These are phyloP conservation scores for Limnephilus rhombicus DNA, from an alignment of 2,888 invertebrate genomes.

Conservation along the genomic window DNA sequence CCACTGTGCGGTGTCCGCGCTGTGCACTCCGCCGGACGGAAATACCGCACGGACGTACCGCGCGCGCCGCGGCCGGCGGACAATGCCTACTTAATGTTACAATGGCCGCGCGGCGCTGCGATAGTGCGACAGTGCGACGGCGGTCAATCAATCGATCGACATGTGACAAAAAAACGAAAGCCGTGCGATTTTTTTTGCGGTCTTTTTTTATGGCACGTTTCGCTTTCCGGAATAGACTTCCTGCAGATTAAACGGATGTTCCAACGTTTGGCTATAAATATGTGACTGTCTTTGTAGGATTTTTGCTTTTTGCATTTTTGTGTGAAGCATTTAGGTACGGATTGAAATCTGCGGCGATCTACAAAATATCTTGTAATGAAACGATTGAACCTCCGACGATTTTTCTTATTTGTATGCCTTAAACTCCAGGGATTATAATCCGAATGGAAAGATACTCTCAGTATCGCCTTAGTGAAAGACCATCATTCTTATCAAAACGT, in stretches of 20 bases:
- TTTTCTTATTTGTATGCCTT: no score
- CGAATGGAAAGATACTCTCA: no score
- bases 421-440: no score
- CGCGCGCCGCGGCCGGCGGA: conserved; percentile 4
- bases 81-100: conserved; percentile 2
- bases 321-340: no score
- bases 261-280: neutral
- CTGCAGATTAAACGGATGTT: neutral
- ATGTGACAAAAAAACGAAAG: conserved; percentile 17
- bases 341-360: neutral
- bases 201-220: neutral
- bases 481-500: no score
- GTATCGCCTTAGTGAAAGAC: no score
- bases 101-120: conserved; percentile 9
- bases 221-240: neutral
- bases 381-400: no score
- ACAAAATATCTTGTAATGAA: neutral
- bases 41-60: neutral
- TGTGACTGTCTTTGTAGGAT: neutral
- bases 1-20: conserved; percentile 9
- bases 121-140: neutral
- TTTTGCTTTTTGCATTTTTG: neutral
- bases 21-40: neutral
- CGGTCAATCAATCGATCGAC: conserved; percentile 46
- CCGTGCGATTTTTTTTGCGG: neutral